phyloP scores from a whole-genome alignment of 2,797 vertebrate species.

The Apogon hyalosoma region DNA sequence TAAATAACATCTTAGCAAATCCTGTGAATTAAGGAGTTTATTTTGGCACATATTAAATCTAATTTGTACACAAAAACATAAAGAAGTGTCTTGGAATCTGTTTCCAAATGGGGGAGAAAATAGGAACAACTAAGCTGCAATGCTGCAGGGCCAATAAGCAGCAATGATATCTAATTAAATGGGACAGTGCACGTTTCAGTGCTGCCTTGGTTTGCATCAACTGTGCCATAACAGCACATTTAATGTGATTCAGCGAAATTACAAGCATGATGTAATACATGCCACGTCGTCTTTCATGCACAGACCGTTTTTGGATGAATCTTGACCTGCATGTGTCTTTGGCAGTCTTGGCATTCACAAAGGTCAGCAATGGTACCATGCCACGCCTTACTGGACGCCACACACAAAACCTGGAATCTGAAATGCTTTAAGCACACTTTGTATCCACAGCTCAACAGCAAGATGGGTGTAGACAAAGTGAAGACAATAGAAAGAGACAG shows the following conservation, averaged over 20 bases:
- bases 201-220: slow-evolving; percentile 39
- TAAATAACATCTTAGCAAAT: slow-evolving; percentile 36
- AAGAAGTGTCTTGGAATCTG: slow-evolving; percentile 41
- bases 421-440: slow-evolving; percentile 39
- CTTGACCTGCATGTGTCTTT: slow-evolving; percentile 12
- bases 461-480: slow-evolving; percentile 1
- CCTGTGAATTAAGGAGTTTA: slow-evolving; percentile 32
- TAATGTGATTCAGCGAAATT: slow-evolving; percentile 55
- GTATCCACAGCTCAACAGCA: slow-evolving; percentile 17
- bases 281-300: slow-evolving; percentile 10
- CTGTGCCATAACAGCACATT: slow-evolving; percentile 19
- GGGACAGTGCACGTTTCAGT: slow-evolving; percentile 53
- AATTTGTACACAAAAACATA: slow-evolving; percentile 31
- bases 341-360: slow-evolving; percentile 11
- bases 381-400: slow-evolving; percentile 52
- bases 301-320: slow-evolving; percentile 1
- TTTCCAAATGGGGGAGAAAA: slow-evolving; percentile 43
- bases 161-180: slow-evolving; percentile 74
- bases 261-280: slow-evolving; percentile 32
- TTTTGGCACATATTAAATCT: slow-evolving; percentile 33
- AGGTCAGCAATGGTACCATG: slow-evolving; percentile 32
- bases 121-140: slow-evolving; percentile 46
- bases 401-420: slow-evolving; percentile 33
- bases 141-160: slow-evolving; percentile 46
- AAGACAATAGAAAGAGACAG: slow-evolving; percentile 1